These are phyloP conservation scores for Enteromius thamalakanensis DNA, from an alignment of 2,797 vertebrate species.

Conservation along the genomic window DNA sequence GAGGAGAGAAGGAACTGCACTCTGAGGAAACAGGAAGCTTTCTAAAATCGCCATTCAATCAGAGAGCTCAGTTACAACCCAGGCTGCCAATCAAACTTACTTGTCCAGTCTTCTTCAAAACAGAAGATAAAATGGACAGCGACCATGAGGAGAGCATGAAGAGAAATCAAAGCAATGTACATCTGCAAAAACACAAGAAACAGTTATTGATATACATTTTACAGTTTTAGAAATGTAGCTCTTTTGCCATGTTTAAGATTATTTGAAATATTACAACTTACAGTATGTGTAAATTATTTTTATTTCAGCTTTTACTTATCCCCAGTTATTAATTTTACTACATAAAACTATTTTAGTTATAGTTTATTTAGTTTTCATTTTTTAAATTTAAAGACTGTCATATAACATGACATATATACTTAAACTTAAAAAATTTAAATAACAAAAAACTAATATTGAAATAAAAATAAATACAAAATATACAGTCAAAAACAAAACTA, in stretches of 20 bases:
- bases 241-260: not conserved
- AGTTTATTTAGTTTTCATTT: no score
- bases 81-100: slow-evolving; percentile 75
- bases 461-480: not conserved
- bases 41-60: not conserved
- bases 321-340: not conserved
- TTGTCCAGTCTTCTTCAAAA: slow-evolving; percentile 96
- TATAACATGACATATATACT: not conserved
- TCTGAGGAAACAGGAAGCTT: slow-evolving; percentile 72
- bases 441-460: not conserved
- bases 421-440: not conserved
- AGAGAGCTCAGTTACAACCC: not conserved
- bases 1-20: slow-evolving; percentile 95
- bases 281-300: not conserved
- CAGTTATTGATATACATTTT: not conserved
- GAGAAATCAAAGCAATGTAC: slow-evolving; percentile 97
- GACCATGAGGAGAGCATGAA: slow-evolving; percentile 92
- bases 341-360: not conserved
- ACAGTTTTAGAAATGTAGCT: not conserved
- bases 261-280: not conserved
- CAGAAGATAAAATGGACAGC: slow-evolving; percentile 95
- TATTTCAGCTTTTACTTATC: not conserved
- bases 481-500: not conserved
- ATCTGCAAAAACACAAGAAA: slow-evolving; percentile 77
- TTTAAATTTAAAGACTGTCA: not conserved